Evolutionary conservation across 2,113 vertebrate species (phyloP).

Genomic region (Tympanuchus pallidicinctus): DNA sequence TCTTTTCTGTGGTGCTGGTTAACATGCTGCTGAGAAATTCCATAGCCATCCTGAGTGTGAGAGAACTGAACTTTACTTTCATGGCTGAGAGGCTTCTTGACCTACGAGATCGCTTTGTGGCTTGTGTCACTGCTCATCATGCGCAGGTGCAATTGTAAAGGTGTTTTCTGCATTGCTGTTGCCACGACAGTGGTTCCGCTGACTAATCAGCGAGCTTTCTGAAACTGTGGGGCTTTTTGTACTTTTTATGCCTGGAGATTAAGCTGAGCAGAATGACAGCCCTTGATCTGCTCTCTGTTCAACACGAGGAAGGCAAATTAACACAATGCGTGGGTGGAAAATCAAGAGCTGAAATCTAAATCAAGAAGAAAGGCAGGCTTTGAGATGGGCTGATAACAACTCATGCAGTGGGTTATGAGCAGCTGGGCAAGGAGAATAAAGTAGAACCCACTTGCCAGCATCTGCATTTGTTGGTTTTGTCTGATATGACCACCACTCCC

Average conservation of each 20-base stretch:
- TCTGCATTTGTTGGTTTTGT: not conserved
- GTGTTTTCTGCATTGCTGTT: not conserved
- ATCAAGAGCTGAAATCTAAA: constrained; percentile 49
- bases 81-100: not conserved
- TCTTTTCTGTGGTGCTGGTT: not conserved
- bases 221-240: not conserved
- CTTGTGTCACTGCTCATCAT: not conserved
- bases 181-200: not conserved
- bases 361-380: constrained; percentile 33
- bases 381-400: constrained; percentile 8
- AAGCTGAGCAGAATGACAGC: constrained; percentile 33
- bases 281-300: constrained; percentile 43
- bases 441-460: fast-evolving
- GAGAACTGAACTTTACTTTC: not conserved
- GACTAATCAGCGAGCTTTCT: constrained; percentile 46
- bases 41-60: not conserved
- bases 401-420: constrained; percentile 19
- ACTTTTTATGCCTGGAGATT: constrained; percentile 51
- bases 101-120: not conserved
- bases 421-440: not conserved
- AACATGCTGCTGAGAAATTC: not conserved
- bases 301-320: constrained; percentile 57
- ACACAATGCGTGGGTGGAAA: constrained; percentile 25
- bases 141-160: not conserved
- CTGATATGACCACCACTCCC: not conserved